A percentile compares a stretch with the other conserved stretches of the same genome.
Conservation (phyloP, 2,888 invertebrate species). For the Amblyjoppa fuscipennis region DNA sequence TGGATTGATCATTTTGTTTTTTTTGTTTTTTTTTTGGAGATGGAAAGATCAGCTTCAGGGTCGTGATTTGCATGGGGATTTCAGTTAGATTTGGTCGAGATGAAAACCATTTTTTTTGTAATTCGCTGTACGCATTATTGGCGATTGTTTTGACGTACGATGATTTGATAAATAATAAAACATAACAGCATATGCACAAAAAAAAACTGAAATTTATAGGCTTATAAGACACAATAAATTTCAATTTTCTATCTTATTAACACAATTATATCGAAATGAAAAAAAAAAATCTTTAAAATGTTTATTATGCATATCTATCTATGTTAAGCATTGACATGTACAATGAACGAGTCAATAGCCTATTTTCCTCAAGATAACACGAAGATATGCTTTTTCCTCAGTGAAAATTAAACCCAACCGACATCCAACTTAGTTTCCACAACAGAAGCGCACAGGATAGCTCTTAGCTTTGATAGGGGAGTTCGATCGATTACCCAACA, state of each 20-base stretch:
- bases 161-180: too few species aligned
- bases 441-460: background rate
- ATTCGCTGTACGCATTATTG: background rate
- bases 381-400: background rate
- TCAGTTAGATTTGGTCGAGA: background rate
- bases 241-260: background rate
- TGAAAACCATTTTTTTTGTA: background rate
- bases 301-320: background rate
- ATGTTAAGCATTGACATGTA: background rate
- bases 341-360: background rate
- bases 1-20: constrained; percentile 15
- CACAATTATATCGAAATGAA: background rate
- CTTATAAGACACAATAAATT: background rate
- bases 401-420: background rate
- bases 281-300: background rate
- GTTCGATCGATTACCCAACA: constrained; percentile 3
- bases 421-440: background rate
- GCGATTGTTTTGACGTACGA: too few species aligned
- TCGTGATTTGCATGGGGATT: background rate
- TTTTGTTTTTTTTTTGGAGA: background rate
- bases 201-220: too few species aligned
- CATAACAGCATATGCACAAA: too few species aligned
- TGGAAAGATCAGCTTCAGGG: background rate
- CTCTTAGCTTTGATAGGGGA: background rate
- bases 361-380: background rate